Evolutionary conservation across 2,888 invertebrate species (phyloP).

Genomic region (Eledone cirrhosa): DNA sequence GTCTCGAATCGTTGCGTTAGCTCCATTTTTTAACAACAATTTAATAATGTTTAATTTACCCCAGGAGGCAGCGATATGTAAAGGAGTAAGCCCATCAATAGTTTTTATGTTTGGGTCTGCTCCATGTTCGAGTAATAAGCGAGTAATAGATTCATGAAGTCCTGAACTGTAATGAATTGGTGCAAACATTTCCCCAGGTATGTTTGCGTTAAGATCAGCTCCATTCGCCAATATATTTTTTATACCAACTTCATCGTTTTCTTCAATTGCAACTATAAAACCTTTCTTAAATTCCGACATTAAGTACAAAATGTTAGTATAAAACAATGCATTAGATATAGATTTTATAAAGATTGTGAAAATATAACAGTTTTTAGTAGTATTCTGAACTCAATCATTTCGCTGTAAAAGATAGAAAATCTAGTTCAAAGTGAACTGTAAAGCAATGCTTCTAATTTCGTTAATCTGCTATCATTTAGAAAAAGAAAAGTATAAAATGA

Average conservation of each 20-base stretch:
- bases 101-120: constrained; percentile 1
- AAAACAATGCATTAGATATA: too few relatives aligned
- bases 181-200: background rate
- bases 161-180: background rate
- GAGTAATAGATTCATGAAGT: background rate
- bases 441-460: too few relatives aligned
- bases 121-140: background rate
- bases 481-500: too few relatives aligned
- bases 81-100: background rate
- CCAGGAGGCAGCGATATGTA: constrained; percentile 18
- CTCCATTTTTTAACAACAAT: background rate
- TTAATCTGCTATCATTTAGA: too few relatives aligned
- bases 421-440: too few relatives aligned
- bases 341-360: too few relatives aligned
- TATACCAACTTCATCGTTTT: background rate
- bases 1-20: background rate
- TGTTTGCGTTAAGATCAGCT: background rate
- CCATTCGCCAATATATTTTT: background rate
- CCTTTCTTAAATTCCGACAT: background rate
- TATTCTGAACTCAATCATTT: too few relatives aligned
- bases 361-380: too few relatives aligned
- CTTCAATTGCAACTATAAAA: background rate
- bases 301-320: too few relatives aligned
- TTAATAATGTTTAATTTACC: background rate
- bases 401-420: too few relatives aligned